Conservation (phyloP, 2,797 vertebrate species). For the Chaetophractus vellerosus region DNA sequence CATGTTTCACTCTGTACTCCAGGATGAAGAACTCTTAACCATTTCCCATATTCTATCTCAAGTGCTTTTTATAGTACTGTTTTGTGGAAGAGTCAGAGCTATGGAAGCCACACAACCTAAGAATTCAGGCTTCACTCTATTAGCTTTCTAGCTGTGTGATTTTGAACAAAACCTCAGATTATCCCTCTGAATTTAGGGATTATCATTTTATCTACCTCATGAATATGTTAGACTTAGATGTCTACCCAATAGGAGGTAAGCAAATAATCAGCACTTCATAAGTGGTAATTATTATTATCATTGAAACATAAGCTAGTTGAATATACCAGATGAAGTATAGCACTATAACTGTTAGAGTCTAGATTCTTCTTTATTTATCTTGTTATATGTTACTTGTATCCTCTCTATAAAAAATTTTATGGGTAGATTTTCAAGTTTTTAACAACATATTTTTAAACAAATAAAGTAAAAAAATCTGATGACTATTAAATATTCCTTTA, state of each 20-base stretch:
- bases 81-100: neutral
- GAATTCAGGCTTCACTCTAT: neutral
- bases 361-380: neutral
- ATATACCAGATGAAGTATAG: neutral
- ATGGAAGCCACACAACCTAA: neutral
- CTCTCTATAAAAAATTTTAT: neutral
- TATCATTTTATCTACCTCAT: neutral
- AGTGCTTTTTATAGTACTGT: neutral
- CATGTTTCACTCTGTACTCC: neutral
- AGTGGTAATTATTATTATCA: neutral
- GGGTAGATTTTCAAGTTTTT: constrained; percentile 6
- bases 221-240: neutral
- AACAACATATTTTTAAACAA: neutral
- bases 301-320: neutral
- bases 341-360: neutral
- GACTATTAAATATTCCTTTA: neutral
- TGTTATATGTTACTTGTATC: neutral
- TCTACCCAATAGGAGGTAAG: neutral
- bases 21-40: neutral
- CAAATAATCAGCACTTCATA: neutral
- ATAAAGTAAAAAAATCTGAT: neutral
- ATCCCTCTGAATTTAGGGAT: neutral
- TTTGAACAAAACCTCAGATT: neutral
- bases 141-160: neutral
- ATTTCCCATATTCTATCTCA: neutral